Percentiles rank a stretch among this genome's conserved stretches.
These are phyloP conservation scores for Margarornis squamiger DNA, from an alignment of 2,797 vertebrate species.

Conservation along the genomic window DNA sequence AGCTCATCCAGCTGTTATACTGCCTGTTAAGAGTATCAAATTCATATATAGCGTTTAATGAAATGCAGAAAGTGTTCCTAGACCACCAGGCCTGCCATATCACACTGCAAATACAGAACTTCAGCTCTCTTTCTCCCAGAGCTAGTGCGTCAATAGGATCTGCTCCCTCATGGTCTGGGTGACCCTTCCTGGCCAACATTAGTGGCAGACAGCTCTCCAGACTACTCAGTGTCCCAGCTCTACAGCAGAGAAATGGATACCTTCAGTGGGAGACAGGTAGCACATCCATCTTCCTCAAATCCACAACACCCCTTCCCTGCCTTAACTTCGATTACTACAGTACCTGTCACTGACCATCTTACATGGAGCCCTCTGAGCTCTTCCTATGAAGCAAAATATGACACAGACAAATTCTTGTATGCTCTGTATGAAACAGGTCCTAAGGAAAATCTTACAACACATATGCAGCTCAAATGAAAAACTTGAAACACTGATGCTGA, in stretches of 20 bases:
- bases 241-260: background rate
- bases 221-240: background rate
- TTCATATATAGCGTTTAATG: constrained; percentile 4
- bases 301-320: background rate
- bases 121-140: background rate
- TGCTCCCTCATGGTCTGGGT: background rate
- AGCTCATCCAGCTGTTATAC: constrained; percentile 65
- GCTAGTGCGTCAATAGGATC: background rate
- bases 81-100: constrained; percentile 30
- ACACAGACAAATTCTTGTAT: background rate
- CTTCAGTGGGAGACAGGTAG: background rate
- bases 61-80: constrained; percentile 36
- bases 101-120: background rate
- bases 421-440: background rate
- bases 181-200: background rate
- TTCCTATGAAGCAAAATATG: background rate
- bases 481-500: background rate
- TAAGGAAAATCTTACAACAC: background rate
- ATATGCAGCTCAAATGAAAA: background rate
- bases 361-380: background rate
- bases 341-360: background rate
- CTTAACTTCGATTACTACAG: background rate
- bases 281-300: background rate
- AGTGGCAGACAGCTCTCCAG: background rate
- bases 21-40: constrained; percentile 60